Evolutionary conservation across 2,888 invertebrate genomes (phyloP), one percentile per base, ranked within the genome.

Genomic region (Netelia inedita): DNA sequence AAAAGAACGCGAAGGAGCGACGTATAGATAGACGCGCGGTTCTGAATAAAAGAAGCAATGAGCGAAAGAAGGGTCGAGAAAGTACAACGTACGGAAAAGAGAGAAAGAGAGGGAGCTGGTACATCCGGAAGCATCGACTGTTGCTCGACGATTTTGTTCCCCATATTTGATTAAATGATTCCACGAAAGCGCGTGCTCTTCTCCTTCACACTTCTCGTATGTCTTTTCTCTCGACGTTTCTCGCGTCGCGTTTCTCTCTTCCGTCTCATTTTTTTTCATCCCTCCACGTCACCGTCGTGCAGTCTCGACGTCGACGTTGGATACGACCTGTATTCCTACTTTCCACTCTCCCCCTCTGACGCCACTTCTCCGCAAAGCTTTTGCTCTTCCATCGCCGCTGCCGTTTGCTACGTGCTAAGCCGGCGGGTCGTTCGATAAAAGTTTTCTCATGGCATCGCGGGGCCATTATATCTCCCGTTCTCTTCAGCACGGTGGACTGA

Each of bases 361-460:
- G 16, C 59, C 28, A 9, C 63, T 61, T 10, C 59, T 69, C 11
- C 28, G 61, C 74, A 79, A 68, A 57, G 71, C 69, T 71, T 71
- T 79, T 65, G 41, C 78, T n/a, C 68, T 69, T 57, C 43, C 68
- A 59, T 78, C 46, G 23, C 46, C 2, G 59, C 65, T 63, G 43
- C 66, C 50, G 61, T 43, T 66, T 14, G 61, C 65, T 85, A 74
- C 79, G 74, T 74, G 82, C 74, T 79, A 74, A 85, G 79, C 79
- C 85, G 71, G 57, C 61, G 82, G 79, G 71, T 75, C 71, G 85
- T 79, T 82, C 85, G 85, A 85, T 85, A 82, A 85, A 82, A 85
- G 65, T 85, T 85, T 82, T 74, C 68, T 69, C 78, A 65, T 79
- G 71, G 79, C 57, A 79, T 74, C 65, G 61, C 46, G 68, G 41